Conservation (phyloP, 2,888 invertebrate species). For the Dasypolia templi region DNA sequence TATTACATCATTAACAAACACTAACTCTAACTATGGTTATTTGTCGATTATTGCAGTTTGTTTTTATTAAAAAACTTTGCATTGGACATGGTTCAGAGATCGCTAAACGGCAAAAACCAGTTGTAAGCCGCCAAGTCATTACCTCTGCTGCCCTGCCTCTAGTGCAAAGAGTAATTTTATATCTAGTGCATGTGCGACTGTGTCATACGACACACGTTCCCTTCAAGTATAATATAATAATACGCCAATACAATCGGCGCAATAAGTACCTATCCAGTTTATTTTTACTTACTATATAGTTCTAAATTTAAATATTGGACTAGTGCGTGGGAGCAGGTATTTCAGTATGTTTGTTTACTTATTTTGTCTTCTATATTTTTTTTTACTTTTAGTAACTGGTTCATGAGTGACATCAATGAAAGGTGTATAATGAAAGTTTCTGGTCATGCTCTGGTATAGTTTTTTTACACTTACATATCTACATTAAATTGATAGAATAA, state of each 20-base stretch:
- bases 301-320: slow-evolving; percentile 36
- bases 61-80: slow-evolving; percentile 18
- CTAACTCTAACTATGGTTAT: slow-evolving; percentile 3
- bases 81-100: slow-evolving; percentile 38
- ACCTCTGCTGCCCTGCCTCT: neutral
- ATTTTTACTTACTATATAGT: slow-evolving; percentile 7
- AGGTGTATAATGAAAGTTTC: slow-evolving; percentile 29
- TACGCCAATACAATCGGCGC: slow-evolving; percentile 22
- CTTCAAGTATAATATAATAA: slow-evolving; percentile 3
- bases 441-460: neutral
- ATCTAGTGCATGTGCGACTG: slow-evolving; percentile 42
- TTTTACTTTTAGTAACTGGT: slow-evolving; percentile 21
- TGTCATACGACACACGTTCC: slow-evolving; percentile 43
- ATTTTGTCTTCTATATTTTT: neutral
- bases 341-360: slow-evolving; percentile 33
- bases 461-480: neutral
- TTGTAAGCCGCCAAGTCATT: slow-evolving; percentile 19
- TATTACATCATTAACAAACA: slow-evolving; percentile 31
- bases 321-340: slow-evolving; percentile 11
- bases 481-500: neutral
- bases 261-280: slow-evolving; percentile 2
- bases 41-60: slow-evolving; percentile 9
- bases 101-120: slow-evolving; percentile 36
- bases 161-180: too few species aligned
- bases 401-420: slow-evolving; percentile 18